These are phyloP conservation scores for Lucilia sericata DNA, from an alignment of 1,140 invertebrate genomes.

Conservation along the genomic window DNA sequence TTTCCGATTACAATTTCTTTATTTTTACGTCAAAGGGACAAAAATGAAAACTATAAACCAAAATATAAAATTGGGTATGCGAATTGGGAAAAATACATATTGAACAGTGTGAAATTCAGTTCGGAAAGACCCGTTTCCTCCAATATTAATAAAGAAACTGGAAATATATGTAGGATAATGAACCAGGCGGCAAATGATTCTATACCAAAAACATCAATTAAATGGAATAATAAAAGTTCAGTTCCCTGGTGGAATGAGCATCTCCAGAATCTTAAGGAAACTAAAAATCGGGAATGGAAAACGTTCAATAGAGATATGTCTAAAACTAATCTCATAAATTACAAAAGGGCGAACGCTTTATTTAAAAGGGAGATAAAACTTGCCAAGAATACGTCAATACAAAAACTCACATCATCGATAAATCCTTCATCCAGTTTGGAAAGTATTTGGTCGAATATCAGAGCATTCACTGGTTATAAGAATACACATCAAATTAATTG, in stretches of 20 bases:
- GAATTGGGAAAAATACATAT: slow-evolving; percentile 34
- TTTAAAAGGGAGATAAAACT: too few relatives aligned
- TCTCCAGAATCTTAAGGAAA: too few relatives aligned
- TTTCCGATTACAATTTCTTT: slow-evolving; percentile 22
- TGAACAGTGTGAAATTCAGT: not conserved
- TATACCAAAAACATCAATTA: slow-evolving; percentile 34
- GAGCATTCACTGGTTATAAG: too few relatives aligned
- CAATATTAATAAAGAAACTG: slow-evolving; percentile 45
- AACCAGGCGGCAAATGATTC: slow-evolving; percentile 23
- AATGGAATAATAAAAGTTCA: too few relatives aligned
- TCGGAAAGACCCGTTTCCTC: not conserved
- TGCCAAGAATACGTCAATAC: slow-evolving; percentile 44
- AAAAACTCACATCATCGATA: slow-evolving; percentile 46
- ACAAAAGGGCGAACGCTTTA: too few relatives aligned
- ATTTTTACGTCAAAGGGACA: too few relatives aligned
- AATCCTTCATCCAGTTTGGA: slow-evolving; percentile 44
- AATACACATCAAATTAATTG: slow-evolving; percentile 39
- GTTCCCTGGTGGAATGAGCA: too few relatives aligned
- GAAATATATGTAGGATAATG: too few relatives aligned
- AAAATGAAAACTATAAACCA: not conserved
- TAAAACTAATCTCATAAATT: too few relatives aligned
- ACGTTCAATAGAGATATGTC: too few relatives aligned
- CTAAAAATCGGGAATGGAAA: too few relatives aligned
- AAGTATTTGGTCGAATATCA: too few relatives aligned
- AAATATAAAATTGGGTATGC: slow-evolving; percentile 29